Percentiles rank a stretch among this genome's conserved stretches.
Evolutionary conservation across 2,113 vertebrate species (phyloP).

Genomic region (Ranitomeya imitator): DNA sequence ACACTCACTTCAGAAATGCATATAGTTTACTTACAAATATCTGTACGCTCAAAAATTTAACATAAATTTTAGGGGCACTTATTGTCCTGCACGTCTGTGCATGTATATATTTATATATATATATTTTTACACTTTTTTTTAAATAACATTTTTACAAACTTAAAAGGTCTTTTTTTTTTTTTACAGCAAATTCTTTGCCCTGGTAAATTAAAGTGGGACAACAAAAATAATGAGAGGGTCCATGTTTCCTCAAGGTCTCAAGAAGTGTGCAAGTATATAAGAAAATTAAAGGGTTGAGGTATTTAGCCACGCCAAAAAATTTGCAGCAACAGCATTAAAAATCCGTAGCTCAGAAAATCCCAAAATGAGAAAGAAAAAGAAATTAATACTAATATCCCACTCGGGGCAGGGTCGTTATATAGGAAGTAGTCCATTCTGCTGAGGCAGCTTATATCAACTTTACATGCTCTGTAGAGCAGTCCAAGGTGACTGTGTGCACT

Average conservation of each 20-base stretch:
- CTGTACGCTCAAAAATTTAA: constrained; percentile 83
- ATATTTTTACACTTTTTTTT: constrained; percentile 67
- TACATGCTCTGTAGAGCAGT: constrained; percentile 76
- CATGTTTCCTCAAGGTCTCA: constrained; percentile 61
- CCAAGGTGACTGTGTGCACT: constrained; percentile 88
- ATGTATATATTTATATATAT: constrained; percentile 58
- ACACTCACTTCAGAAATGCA: constrained; percentile 81
- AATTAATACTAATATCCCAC: constrained; percentile 69
- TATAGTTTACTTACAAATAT: constrained; percentile 89
- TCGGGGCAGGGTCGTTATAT: constrained; percentile 66
- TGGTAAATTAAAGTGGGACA: constrained; percentile 77
- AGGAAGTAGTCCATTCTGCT: constrained; percentile 46
- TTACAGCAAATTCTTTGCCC: constrained; percentile 83
- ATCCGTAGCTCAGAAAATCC: constrained; percentile 76
- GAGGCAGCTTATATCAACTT: constrained; percentile 66
- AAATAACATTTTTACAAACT: constrained; percentile 86
- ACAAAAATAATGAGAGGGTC: constrained; percentile 66
- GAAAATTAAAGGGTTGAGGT: constrained; percentile 75
- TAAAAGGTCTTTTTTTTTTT: constrained; percentile 72
- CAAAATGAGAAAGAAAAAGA: constrained; percentile 32
- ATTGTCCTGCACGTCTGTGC: constrained; percentile 67
- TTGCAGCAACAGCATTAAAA: constrained; percentile 79
- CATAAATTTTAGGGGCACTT: constrained; percentile 84
- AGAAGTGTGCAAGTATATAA: constrained; percentile 62
- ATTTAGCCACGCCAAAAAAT: constrained; percentile 70